Conservation (phyloP, 2,888 invertebrate species). For the Lasioglossum malachurum region DNA sequence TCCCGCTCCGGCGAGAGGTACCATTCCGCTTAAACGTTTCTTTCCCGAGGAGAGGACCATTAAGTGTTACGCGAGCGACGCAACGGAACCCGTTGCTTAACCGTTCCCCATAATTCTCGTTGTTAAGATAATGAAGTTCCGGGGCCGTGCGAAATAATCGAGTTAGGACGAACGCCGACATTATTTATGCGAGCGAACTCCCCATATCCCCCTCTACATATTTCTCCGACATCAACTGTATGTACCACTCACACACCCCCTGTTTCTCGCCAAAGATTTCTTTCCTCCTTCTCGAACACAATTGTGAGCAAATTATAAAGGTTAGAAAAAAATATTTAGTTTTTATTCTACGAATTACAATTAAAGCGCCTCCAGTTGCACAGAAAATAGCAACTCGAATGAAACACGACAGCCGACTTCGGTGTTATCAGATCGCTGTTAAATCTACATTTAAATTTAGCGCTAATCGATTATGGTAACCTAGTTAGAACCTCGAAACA, state of each 20-base stretch:
- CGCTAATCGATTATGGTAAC: conserved; percentile 9
- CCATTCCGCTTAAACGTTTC: conserved; percentile 17
- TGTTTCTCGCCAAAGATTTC: background rate
- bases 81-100: conserved; percentile 37
- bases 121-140: conserved; percentile 56
- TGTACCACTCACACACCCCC: too few relatives aligned
- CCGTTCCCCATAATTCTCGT: conserved; percentile 51
- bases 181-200: conserved; percentile 52
- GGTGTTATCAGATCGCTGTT: conserved; percentile 8
- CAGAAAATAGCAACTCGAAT: background rate
- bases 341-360: background rate
- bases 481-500: conserved; percentile 3
- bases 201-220: background rate
- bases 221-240: conserved; percentile 1
- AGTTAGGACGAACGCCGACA: conserved; percentile 46
- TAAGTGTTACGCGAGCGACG: conserved; percentile 33
- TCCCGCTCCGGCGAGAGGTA: background rate
- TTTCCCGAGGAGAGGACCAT: conserved; percentile 29
- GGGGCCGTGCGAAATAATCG: conserved; percentile 42
- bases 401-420: background rate
- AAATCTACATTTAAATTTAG: conserved; percentile 10
- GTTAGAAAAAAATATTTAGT: too few relatives aligned
- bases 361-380: background rate
- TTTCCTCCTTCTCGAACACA: background rate
- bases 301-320: too few relatives aligned